Percentiles rank a stretch among this genome's conserved stretches.
These are phyloP conservation scores for Zosterops borbonicus DNA, from an alignment of 2,113 vertebrate species.

Conservation along the genomic window DNA sequence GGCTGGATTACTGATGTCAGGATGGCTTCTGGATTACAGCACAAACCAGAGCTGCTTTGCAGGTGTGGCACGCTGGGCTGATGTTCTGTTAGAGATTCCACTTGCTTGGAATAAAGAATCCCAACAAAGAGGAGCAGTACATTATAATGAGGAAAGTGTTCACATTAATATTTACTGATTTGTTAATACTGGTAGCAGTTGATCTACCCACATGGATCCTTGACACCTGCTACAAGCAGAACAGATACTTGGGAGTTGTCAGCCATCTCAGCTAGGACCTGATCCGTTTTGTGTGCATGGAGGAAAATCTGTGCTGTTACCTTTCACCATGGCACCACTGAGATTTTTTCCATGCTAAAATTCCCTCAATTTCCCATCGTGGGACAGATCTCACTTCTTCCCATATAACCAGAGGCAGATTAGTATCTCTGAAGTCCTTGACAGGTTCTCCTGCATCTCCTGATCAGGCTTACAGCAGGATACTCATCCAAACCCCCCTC, in stretches of 20 bases:
- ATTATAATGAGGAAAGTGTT: background rate
- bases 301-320: background rate
- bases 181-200: background rate
- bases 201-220: background rate
- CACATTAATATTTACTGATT: background rate
- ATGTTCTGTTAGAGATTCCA: background rate
- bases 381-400: background rate
- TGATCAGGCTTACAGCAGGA: background rate
- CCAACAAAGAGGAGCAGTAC: background rate
- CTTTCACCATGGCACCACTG: background rate
- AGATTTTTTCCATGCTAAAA: background rate
- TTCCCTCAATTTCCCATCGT: background rate
- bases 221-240: background rate
- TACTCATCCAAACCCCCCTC: background rate
- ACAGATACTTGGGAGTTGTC: background rate
- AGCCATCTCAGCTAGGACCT: background rate
- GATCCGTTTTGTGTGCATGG: background rate
- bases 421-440: background rate
- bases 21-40: background rate
- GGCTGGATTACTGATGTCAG: background rate
- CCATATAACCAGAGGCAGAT: background rate
- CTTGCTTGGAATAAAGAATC: background rate
- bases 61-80: fast-evolving
- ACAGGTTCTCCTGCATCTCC: background rate
- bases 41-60: background rate